Evolutionary conservation across 2,888 invertebrate species (phyloP), one percentile per base, ranked within the genome.

Genomic region (Thumatha senex): DNA sequence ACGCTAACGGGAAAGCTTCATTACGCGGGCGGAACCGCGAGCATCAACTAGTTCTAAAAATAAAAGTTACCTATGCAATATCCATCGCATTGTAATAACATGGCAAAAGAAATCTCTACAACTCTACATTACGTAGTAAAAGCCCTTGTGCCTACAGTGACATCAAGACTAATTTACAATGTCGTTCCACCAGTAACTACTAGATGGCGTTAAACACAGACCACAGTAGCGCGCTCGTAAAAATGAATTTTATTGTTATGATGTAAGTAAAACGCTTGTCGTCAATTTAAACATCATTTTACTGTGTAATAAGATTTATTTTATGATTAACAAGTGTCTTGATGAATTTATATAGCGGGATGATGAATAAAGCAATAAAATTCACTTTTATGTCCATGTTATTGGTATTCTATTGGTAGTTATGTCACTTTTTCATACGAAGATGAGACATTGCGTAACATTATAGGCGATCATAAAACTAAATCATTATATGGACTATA

Each of bases 211-310:
- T 79, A 64, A 72, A 72, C 70, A 67, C 65, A 78, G 69, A 67
- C 75, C 73, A 48, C 70, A 74, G 76, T 77, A 76, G 67, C 58
- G 64, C 58, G 82, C 79, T 86, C 88, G 80, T 91, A 91, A 91
- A 91, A 91, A 88, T 89, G 87, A 91, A 91, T 89, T 90, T 91
- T 91, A 91, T 91, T 91, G 90, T 91, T 91, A 91, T 91, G 89
- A 88, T 82, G 88, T 89, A 89, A 90, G 91, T 91, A 91, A 91
- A 91, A 91, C 90, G 89, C 89, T 89, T 89, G 90, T 89, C 90
- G 86, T 90, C 91, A 89, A 90, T 91, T 91, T 90, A 88, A 90
- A 91, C 89, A 88, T 89, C 81, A 90, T 89, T 90, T 90, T 84
- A 90, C 82, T 86, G 82, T 83, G 87, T 85, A 89, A 89, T 91